phyloP scores from a whole-genome alignment of 2,797 vertebrate genomes.

The Alauda arvensis region DNA sequence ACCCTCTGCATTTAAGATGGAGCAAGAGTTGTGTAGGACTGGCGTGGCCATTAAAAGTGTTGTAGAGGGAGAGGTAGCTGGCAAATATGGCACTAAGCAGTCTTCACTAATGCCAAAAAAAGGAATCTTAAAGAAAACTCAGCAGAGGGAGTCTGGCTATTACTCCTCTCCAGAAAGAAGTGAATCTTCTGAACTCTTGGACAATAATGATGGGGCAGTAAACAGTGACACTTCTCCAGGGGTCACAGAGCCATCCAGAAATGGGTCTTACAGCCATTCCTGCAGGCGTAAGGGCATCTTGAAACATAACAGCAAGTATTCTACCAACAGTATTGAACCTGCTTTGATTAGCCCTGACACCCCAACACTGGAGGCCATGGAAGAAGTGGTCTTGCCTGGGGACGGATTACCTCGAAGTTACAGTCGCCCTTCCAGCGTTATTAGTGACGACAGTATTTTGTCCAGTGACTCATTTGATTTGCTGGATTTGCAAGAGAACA shows the following conservation, averaged over 20 bases:
- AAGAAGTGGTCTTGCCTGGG: constrained; percentile 55
- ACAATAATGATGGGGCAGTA: constrained; percentile 70
- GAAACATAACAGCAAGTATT: constrained; percentile 95
- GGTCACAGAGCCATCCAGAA: constrained; percentile 67
- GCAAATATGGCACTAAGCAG: constrained; percentile 79
- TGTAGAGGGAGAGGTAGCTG: constrained; percentile 76
- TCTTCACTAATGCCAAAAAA: constrained; percentile 89
- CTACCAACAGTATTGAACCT: constrained; percentile 75
- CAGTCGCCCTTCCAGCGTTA: constrained; percentile 91
- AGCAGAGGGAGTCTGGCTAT: constrained; percentile 97
- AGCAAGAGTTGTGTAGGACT: constrained; percentile 75
- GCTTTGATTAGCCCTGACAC: constrained; percentile 69
- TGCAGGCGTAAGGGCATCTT: constrained; percentile 93
- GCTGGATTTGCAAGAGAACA: constrained; percentile 87
- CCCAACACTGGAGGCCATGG: constrained; percentile 73
- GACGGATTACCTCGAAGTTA: constrained; percentile 91
- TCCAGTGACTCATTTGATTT: constrained; percentile 86
- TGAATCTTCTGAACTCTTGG: constrained; percentile 91
- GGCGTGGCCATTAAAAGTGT: constrained; percentile 69
- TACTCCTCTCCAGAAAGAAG: constrained; percentile 97
- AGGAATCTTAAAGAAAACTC: constrained; percentile 97
- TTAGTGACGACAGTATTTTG: constrained; percentile 88
- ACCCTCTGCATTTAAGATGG: constrained; percentile 71
- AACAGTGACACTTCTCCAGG: constrained; percentile 69
- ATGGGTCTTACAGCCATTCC: constrained; percentile 69